These are phyloP conservation scores for Drosophila quasianomalipes DNA, from an alignment of 2,888 invertebrate genomes.

Conservation along the genomic window DNA sequence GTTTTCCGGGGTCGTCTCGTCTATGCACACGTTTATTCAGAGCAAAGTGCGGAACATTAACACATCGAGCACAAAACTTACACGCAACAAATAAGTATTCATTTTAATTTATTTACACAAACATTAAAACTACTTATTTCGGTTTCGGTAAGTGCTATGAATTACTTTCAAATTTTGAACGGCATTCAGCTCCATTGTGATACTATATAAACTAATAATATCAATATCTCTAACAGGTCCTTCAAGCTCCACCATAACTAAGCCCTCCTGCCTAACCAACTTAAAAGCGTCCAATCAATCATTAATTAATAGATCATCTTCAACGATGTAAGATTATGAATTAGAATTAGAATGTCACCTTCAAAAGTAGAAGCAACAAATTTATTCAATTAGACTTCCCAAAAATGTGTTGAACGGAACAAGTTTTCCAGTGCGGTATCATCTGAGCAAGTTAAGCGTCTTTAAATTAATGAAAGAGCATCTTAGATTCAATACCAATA, in stretches of 20 bases:
- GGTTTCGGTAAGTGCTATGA: neutral
- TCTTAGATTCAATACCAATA: neutral
- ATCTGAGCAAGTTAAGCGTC: constrained; percentile 36
- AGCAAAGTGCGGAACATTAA: constrained; percentile 34
- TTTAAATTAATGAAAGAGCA: constrained; percentile 40
- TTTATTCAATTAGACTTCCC: neutral
- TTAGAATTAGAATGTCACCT: neutral
- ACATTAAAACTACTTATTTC: neutral
- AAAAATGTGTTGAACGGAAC: neutral
- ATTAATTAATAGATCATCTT: neutral
- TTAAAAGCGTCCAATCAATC: neutral
- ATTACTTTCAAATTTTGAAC: neutral
- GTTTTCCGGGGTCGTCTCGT: constrained; percentile 13
- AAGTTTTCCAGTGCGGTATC: constrained; percentile 10
- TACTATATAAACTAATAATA: neutral
- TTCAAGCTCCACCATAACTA: neutral
- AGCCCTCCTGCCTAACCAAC: neutral
- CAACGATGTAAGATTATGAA: neutral
- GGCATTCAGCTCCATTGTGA: neutral
- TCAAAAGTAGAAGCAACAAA: neutral
- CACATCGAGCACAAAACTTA: constrained; percentile 16
- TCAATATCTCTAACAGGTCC: neutral
- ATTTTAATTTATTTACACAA: neutral
- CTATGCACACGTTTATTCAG: constrained; percentile 21
- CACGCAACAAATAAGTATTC: constrained; percentile 16